phyloP scores from a whole-genome alignment of 2,888 invertebrate genomes.

The Drosophila prolongata region DNA sequence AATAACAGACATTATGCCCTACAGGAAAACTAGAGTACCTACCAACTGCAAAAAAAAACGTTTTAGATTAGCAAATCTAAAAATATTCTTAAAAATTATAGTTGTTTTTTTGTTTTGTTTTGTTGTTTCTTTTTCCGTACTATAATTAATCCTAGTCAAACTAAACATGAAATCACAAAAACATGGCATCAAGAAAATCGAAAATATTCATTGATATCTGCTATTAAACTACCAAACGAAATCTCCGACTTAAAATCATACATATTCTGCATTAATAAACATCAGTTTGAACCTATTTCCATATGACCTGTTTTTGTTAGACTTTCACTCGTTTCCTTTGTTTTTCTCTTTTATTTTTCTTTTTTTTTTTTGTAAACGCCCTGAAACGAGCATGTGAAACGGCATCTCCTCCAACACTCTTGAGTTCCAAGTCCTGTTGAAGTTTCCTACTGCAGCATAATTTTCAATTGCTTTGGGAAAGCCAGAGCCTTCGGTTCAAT shows the following conservation, averaged over 20 bases:
- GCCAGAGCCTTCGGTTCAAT: slow-evolving; percentile 50
- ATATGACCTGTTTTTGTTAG: slow-evolving; percentile 73
- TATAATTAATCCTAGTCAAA: neutral
- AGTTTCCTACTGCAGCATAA: slow-evolving; percentile 34
- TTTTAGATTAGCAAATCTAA: neutral
- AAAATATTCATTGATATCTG: slow-evolving; percentile 11
- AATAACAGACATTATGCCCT: slow-evolving; percentile 5
- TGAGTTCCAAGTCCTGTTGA: slow-evolving; percentile 31
- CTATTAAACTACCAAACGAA: neutral
- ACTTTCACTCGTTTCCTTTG: slow-evolving; percentile 12
- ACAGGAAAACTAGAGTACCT: neutral
- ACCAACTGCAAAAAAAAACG: neutral
- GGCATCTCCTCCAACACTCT: slow-evolving; percentile 42
- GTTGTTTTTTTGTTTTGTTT: neutral
- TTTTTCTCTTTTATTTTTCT: neutral
- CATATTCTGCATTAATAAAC: slow-evolving; percentile 27
- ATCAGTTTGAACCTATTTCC: slow-evolving; percentile 57
- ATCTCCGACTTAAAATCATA: neutral
- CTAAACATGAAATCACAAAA: neutral
- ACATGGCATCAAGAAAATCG: neutral
- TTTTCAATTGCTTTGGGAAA: slow-evolving; percentile 35
- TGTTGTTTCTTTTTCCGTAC: too few species aligned
- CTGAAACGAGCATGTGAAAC: slow-evolving; percentile 30
- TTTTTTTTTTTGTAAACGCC: slow-evolving; percentile 36
- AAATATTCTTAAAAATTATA: neutral